phyloP scores from a whole-genome alignment of 1,140 invertebrate genomes.

The Temnothorax longispinosus region DNA sequence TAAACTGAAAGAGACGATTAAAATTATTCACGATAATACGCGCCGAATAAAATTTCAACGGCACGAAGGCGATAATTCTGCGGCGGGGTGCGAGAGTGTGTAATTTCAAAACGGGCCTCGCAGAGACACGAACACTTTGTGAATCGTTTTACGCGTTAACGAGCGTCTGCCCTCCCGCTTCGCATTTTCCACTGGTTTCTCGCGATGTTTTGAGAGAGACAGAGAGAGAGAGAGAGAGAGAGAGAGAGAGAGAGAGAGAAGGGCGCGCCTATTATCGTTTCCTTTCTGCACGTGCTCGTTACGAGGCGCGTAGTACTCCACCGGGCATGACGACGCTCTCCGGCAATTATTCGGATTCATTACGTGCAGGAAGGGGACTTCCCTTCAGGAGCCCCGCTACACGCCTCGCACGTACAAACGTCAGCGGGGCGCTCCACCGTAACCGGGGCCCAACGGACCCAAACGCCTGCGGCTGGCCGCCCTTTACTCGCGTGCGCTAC shows the following conservation, averaged over 20 bases:
- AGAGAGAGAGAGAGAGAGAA: background rate
- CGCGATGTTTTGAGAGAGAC: conserved; percentile 2
- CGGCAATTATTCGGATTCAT: conserved; percentile 84
- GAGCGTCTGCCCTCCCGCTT: background rate
- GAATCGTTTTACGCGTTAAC: conserved; percentile 28
- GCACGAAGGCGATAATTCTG: background rate
- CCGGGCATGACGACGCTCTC: conserved; percentile 75
- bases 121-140: conserved; percentile 9
- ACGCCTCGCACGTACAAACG: conserved; percentile 40
- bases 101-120: background rate
- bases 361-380: conserved; percentile 81
- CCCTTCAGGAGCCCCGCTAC: conserved; percentile 70
- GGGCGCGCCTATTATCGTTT: conserved; percentile 49
- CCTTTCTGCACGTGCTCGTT: conserved; percentile 70
- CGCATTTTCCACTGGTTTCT: conserved; percentile 18
- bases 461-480: conserved; percentile 65
- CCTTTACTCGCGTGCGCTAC: conserved; percentile 31
- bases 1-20: background rate
- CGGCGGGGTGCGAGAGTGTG: background rate
- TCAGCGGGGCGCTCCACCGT: conserved; percentile 45
- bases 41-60: background rate
- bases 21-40: background rate
- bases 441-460: conserved; percentile 71
- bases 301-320: conserved; percentile 69
- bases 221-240: background rate